Percentiles rank a stretch among this genome's conserved stretches.
These are phyloP conservation scores for Mareca strepera DNA, from an alignment of 2,797 vertebrate species.

Conservation along the genomic window DNA sequence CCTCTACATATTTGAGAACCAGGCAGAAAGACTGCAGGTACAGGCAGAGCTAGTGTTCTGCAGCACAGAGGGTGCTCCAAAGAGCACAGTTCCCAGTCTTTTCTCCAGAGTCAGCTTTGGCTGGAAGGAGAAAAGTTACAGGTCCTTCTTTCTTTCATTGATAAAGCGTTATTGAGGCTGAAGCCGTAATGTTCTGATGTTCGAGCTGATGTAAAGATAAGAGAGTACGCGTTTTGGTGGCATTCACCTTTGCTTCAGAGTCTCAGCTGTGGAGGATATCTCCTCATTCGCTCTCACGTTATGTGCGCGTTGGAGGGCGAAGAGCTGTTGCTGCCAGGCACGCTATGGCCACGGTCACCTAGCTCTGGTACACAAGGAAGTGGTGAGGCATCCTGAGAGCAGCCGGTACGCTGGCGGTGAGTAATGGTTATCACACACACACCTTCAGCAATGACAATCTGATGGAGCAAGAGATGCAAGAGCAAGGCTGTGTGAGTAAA, in stretches of 20 bases:
- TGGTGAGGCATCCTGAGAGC: accelerated
- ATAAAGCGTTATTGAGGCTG: not conserved
- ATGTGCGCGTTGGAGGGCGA: accelerated
- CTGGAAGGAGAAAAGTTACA: not conserved
- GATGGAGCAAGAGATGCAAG: not conserved
- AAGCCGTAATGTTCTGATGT: not conserved
- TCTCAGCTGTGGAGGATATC: not conserved
- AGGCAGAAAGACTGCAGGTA: not conserved
- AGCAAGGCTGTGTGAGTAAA: not conserved
- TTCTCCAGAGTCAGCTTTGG: not conserved
- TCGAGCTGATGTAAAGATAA: not conserved
- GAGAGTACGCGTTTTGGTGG: not conserved
- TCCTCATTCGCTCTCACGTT: not conserved
- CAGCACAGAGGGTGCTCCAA: not conserved
- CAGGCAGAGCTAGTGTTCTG: not conserved
- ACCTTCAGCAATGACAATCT: not conserved
- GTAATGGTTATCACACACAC: not conserved
- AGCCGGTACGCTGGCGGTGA: not conserved
- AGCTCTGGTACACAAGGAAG: not conserved
- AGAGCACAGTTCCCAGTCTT: not conserved
- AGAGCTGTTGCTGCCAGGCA: not conserved
- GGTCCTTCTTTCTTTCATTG: not conserved
- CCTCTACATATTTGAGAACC: not conserved
- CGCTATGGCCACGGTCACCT: not conserved
- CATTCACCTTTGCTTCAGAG: not conserved